phyloP scores from a whole-genome alignment of 2,797 vertebrate genomes.

The Thamnophis elegans region DNA sequence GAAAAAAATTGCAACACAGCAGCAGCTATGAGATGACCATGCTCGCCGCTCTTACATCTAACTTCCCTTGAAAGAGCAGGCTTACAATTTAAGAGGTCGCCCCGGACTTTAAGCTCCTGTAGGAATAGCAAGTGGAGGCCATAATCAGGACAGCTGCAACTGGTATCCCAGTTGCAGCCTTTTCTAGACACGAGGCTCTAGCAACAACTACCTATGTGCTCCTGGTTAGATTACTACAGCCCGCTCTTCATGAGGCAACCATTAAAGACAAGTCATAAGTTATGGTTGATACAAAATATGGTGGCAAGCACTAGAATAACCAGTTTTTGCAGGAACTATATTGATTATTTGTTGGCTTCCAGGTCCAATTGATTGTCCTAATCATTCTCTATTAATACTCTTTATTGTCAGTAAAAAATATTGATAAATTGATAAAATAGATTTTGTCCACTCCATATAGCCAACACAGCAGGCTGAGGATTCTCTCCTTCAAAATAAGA shows the following conservation, averaged over 20 bases:
- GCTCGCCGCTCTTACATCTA: too few relatives aligned
- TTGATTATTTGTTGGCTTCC: not conserved
- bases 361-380: not conserved
- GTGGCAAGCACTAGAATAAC: not conserved
- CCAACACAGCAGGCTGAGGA: not conserved
- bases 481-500: not conserved
- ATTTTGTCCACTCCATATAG: not conserved
- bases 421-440: not conserved
- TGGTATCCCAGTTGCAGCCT: not conserved
- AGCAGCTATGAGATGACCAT: too few relatives aligned
- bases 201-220: not conserved
- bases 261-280: not conserved
- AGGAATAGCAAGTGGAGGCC: not conserved
- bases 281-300: not conserved
- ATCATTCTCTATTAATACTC: not conserved
- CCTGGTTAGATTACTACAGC: not conserved
- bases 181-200: not conserved
- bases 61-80: not conserved
- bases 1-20: too few relatives aligned
- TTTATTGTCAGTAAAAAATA: not conserved
- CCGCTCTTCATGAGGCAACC: not conserved
- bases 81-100: not conserved
- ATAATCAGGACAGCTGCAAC: not conserved
- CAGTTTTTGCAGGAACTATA: not conserved
- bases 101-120: not conserved